Evolutionary conservation across 2,888 invertebrate species (phyloP).

Genomic region (Marasmarcha lunaedactyla): DNA sequence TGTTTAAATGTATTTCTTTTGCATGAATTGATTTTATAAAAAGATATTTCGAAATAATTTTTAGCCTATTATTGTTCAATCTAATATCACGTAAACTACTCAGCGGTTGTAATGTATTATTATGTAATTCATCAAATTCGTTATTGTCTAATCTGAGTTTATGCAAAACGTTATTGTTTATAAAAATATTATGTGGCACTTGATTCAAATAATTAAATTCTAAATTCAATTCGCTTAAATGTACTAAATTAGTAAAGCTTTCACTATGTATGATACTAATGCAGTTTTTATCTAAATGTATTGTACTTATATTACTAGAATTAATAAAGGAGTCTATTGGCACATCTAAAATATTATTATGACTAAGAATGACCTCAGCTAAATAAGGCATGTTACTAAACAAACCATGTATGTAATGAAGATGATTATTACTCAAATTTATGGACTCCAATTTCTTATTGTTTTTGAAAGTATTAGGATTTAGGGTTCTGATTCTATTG

Average conservation of each 20-base stretch:
- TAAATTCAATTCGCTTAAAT: conserved; percentile 84
- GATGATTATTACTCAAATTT: conserved; percentile 90
- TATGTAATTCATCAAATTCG: conserved; percentile 81
- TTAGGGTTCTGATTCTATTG: conserved; percentile 86
- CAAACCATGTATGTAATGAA: conserved; percentile 87
- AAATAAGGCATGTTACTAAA: conserved; percentile 85
- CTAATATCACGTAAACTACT: conserved; percentile 81
- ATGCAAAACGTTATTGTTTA: conserved; percentile 79
- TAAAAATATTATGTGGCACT: conserved; percentile 83
- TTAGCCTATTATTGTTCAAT: conserved; percentile 85
- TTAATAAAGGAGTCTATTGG: conserved; percentile 86
- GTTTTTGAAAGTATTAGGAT: conserved; percentile 80
- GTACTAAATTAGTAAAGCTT: conserved; percentile 80
- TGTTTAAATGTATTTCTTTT: conserved; percentile 86
- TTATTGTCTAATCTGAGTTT: conserved; percentile 89
- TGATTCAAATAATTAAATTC: conserved; percentile 87
- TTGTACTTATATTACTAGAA: conserved; percentile 80
- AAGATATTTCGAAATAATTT: conserved; percentile 78
- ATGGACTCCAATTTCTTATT: conserved; percentile 83
- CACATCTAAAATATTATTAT: conserved; percentile 91
- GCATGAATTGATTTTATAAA: conserved; percentile 82
- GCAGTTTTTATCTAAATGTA: conserved; percentile 89
- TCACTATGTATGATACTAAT: conserved; percentile 84
- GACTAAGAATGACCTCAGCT: conserved; percentile 83
- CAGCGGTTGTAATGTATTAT: conserved; percentile 81